A percentile compares a stretch with the other conserved stretches of the same genome.
Evolutionary conservation across 1,140 invertebrate genomes (phyloP).

Genomic region (Lerema accius): DNA sequence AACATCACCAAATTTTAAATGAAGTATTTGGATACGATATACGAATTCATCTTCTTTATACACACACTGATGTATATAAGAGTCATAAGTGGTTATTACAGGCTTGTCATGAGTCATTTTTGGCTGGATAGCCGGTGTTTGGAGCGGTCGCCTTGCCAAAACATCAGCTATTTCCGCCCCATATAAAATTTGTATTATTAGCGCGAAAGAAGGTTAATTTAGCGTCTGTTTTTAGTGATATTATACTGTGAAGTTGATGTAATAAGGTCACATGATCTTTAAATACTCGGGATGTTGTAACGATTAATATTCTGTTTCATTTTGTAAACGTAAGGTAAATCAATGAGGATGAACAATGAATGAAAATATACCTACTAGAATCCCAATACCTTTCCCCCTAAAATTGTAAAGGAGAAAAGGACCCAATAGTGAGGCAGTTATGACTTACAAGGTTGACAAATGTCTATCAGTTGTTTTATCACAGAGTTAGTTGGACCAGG

Average conservation of each 20-base stretch:
- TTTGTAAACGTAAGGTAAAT: no score
- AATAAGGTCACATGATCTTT: conserved; percentile 19
- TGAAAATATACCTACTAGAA: no score
- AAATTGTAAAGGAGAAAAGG: no score
- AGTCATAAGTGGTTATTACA: conserved; percentile 27
- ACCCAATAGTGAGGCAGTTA: no score
- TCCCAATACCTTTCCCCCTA: no score
- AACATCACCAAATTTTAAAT: no score
- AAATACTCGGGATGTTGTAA: conserved; percentile 1
- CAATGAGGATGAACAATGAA: no score
- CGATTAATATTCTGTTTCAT: not conserved
- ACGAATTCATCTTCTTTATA: conserved; percentile 2
- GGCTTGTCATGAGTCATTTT: conserved; percentile 40
- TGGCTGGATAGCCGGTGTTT: conserved; percentile 22
- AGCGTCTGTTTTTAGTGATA: conserved; percentile 22
- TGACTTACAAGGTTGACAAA: no score
- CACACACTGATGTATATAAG: not conserved
- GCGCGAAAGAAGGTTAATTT: conserved; percentile 32
- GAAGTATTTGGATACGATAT: no score
- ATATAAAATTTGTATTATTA: conserved; percentile 43
- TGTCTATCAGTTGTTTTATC: no score
- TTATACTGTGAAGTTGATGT: conserved; percentile 23
- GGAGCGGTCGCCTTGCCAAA: conserved; percentile 42
- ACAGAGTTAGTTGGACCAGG: no score
- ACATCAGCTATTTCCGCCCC: conserved; percentile 46